Conservation (phyloP, 1,140 invertebrate genomes). For the Drosophila watanabei region DNA sequence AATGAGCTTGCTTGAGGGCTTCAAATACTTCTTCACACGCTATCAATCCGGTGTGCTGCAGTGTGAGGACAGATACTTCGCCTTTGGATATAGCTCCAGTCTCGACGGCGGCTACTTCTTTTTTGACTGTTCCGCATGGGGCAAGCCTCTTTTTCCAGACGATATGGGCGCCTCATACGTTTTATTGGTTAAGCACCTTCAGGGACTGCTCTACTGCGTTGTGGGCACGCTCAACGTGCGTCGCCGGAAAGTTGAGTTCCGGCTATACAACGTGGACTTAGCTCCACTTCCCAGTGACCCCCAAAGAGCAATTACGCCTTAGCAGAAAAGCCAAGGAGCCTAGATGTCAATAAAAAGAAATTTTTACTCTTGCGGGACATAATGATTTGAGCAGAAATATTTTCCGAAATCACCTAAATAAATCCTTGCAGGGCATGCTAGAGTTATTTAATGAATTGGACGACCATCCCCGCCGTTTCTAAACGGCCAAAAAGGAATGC, state of each 20-base stretch:
- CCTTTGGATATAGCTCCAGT: constrained; percentile 86
- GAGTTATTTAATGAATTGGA: background rate
- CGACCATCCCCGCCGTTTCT: no score
- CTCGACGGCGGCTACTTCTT: constrained; percentile 86
- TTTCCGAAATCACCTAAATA: background rate
- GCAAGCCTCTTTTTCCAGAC: constrained; percentile 86
- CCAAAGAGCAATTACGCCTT: background rate
- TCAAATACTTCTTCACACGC: constrained; percentile 87
- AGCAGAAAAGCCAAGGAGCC: background rate
- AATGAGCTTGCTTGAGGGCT: constrained; percentile 87
- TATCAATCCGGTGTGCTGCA: constrained; percentile 86
- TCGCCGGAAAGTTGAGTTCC: background rate
- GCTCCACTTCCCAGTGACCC: background rate
- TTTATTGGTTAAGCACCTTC: background rate
- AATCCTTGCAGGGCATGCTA: background rate
- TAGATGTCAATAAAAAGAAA: background rate
- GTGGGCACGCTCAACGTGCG: constrained; percentile 6
- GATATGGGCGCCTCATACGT: constrained; percentile 79
- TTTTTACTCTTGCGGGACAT: background rate
- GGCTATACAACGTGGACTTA: constrained; percentile 1
- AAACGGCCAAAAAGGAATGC: no score
- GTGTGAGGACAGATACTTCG: constrained; percentile 86
- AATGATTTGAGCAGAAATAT: background rate
- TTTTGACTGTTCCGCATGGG: constrained; percentile 87
- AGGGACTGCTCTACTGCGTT: constrained; percentile 2